Evolutionary conservation across 2,113 vertebrate genomes (phyloP).

Genomic region (Parus major): DNA sequence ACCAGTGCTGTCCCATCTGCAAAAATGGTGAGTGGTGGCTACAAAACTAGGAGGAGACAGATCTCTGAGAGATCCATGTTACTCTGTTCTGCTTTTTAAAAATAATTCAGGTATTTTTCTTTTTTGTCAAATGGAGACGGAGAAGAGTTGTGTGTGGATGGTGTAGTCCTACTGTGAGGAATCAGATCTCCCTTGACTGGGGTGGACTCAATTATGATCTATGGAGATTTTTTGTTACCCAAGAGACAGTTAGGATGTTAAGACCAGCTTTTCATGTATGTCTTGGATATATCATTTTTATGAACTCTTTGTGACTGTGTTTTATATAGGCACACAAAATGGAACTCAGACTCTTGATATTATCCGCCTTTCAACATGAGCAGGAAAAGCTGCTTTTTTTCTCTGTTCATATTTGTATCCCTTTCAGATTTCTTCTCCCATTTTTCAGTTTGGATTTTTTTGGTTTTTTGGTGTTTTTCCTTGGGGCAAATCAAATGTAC

Average conservation of each 20-base stretch:
- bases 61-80: neutral
- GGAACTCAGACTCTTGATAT: neutral
- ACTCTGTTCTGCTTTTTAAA: neutral
- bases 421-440: neutral
- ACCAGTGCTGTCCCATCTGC: slow-evolving; percentile 98
- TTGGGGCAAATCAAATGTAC: slow-evolving; percentile 51
- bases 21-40: slow-evolving; percentile 84
- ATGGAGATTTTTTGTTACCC: neutral
- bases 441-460: neutral
- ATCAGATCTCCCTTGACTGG: neutral
- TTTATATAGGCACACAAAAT: neutral
- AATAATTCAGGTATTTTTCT: neutral
- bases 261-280: neutral
- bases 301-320: neutral
- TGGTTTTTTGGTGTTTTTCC: neutral
- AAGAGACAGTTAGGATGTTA: neutral
- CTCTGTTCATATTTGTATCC: slow-evolving; percentile 41
- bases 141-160: neutral
- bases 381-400: slow-evolving; percentile 24
- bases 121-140: neutral
- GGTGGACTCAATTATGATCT: neutral
- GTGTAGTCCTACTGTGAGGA: neutral
- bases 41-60: neutral
- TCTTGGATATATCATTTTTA: neutral
- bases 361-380: neutral